Conservation (phyloP, 2,888 invertebrate species). For the Ferrisia virgata region DNA sequence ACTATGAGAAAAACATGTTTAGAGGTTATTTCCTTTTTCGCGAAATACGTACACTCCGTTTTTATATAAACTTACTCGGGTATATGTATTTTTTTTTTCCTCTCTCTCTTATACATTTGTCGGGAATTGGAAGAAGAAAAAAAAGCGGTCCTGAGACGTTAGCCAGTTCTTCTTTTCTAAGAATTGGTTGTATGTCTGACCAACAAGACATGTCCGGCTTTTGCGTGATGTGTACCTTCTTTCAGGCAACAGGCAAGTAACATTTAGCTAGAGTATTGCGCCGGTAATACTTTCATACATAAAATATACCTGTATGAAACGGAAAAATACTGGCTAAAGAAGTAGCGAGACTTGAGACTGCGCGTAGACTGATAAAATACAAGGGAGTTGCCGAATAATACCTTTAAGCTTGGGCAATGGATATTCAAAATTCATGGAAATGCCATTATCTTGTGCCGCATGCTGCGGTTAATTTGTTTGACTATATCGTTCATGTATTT, state of each 20-base stretch:
- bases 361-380: neutral
- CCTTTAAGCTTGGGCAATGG: neutral
- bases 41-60: neutral
- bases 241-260: slow-evolving; percentile 39
- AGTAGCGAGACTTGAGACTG: no score
- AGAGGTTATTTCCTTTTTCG: slow-evolving; percentile 15
- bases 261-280: slow-evolving; percentile 35
- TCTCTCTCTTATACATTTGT: neutral
- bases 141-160: slow-evolving; percentile 38
- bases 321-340: neutral
- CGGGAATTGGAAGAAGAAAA: slow-evolving; percentile 17
- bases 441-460: no score
- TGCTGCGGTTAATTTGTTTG: no score
- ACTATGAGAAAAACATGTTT: slow-evolving; percentile 23
- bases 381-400: neutral
- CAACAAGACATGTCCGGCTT: slow-evolving; percentile 39
- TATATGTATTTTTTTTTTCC: no score
- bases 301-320: neutral
- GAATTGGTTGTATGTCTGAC: slow-evolving; percentile 36
- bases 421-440: slow-evolving; percentile 5
- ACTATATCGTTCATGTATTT: no score
- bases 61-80: no score
- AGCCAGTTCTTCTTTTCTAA: slow-evolving; percentile 34
- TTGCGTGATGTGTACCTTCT: slow-evolving; percentile 32
- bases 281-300: slow-evolving; percentile 18